These are phyloP conservation scores for Chaetodon trifasciatus DNA, from an alignment of 2,797 vertebrate genomes.

Conservation along the genomic window DNA sequence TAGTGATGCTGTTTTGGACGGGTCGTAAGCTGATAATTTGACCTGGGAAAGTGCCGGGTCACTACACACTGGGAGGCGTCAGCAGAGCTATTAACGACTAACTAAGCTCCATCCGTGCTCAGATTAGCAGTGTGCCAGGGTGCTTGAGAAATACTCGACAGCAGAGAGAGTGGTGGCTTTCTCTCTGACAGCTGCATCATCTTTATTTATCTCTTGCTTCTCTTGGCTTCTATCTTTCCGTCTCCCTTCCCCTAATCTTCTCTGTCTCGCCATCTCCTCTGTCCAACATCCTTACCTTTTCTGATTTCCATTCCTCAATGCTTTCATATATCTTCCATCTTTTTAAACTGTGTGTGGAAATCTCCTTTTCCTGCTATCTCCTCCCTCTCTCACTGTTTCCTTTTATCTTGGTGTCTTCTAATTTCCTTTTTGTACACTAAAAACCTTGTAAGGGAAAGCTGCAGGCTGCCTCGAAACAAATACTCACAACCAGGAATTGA, in stretches of 20 bases:
- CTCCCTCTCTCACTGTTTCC: not conserved
- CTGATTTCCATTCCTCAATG: not conserved
- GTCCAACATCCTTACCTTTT: not conserved
- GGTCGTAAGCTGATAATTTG: slow-evolving; percentile 34
- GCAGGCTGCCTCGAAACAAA: slow-evolving; percentile 27
- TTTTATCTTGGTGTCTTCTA: not conserved
- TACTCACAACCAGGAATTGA: slow-evolving; percentile 44
- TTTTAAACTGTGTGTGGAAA: not conserved
- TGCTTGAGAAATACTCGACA: slow-evolving; percentile 61
- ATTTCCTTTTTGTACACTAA: slow-evolving; percentile 33
- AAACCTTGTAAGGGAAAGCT: slow-evolving; percentile 51
- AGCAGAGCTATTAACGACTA: slow-evolving; percentile 59
- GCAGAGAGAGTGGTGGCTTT: slow-evolving; percentile 45
- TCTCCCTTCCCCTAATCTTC: not conserved
- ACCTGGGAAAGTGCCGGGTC: slow-evolving; percentile 53
- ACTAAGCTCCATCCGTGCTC: slow-evolving; percentile 48
- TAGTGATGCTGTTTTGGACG: not conserved
- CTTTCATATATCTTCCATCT: not conserved
- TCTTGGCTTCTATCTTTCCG: not conserved
- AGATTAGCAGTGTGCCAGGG: slow-evolving; percentile 51
- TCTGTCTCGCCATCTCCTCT: not conserved
- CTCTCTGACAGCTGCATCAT: slow-evolving; percentile 38
- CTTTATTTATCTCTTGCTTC: slow-evolving; percentile 15
- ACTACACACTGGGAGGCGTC: slow-evolving; percentile 40
- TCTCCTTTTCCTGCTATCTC: not conserved